phyloP scores from a whole-genome alignment of 2,888 invertebrate genomes.

The Lathronympha strigana region DNA sequence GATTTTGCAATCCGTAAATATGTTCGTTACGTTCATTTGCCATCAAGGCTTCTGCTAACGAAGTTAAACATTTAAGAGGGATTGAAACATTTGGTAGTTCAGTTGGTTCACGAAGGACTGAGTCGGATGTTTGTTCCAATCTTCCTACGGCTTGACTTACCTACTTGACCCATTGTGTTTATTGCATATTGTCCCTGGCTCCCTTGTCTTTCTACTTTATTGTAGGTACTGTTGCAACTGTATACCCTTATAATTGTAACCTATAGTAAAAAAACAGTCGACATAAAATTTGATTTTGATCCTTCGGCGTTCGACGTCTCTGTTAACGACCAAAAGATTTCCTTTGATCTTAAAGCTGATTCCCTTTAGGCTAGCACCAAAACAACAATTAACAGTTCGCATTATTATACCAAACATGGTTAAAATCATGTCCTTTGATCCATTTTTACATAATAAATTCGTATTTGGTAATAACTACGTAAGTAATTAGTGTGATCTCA shows the following conservation, averaged over 20 bases:
- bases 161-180: too few species aligned
- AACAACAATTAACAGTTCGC: conserved; percentile 22
- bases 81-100: neutral
- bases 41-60: neutral
- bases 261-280: too few species aligned
- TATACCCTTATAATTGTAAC: too few species aligned
- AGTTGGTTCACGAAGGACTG: neutral
- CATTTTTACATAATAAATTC: neutral
- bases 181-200: too few species aligned
- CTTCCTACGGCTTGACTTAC: too few species aligned
- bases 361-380: neutral
- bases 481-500: conserved; percentile 17
- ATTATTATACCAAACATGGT: conserved; percentile 14
- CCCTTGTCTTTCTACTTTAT: too few species aligned
- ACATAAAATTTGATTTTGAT: too few species aligned
- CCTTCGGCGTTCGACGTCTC: too few species aligned
- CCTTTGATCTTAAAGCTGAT: too few species aligned
- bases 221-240: too few species aligned
- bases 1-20: neutral
- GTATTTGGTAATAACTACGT: conserved; percentile 8
- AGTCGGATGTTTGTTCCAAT: neutral
- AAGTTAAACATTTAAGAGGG: neutral
- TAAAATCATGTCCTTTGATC: neutral
- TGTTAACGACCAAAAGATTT: too few species aligned
- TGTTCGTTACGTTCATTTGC: neutral